phyloP scores from a whole-genome alignment of 2,113 vertebrate genomes.

The Mormyrus iriodes region DNA sequence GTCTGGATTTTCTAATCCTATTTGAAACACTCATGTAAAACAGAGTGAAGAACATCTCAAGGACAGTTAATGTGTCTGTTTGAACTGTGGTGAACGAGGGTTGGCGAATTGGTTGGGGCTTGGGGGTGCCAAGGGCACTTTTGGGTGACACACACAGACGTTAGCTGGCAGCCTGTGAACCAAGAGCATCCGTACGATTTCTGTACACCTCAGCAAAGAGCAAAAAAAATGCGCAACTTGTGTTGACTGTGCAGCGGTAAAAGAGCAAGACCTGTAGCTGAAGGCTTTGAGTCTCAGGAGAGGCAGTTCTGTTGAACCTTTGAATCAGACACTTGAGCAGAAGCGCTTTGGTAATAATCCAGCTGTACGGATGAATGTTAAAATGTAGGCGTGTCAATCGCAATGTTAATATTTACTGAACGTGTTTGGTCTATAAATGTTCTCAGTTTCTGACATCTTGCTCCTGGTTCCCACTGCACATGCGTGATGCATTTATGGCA shows the following conservation, averaged over 20 bases:
- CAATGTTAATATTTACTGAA: not conserved
- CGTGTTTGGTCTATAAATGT: not conserved
- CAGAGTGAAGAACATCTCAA: not conserved
- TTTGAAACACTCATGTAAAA: constrained; percentile 10
- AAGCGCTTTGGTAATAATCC: not conserved
- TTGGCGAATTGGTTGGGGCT: not conserved
- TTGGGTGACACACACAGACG: not conserved
- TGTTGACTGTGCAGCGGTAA: not conserved
- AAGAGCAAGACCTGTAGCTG: not conserved
- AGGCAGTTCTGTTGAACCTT: not conserved
- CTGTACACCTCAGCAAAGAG: not conserved
- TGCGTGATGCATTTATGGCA: not conserved
- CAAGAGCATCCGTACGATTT: not conserved
- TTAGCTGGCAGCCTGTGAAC: not conserved
- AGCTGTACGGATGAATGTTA: not conserved
- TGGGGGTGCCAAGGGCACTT: not conserved
- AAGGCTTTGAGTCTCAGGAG: not conserved
- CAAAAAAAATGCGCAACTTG: not conserved
- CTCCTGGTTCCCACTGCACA: not conserved
- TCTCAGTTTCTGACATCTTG: not conserved
- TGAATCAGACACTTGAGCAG: not conserved
- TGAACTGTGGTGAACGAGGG: not conserved
- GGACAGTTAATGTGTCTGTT: not conserved
- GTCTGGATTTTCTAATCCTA: constrained; percentile 18
- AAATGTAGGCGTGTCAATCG: not conserved